Percentiles rank a stretch among this genome's conserved stretches.
phyloP scores from a whole-genome alignment of 2,797 vertebrate species.

The Coendou prehensilis region DNA sequence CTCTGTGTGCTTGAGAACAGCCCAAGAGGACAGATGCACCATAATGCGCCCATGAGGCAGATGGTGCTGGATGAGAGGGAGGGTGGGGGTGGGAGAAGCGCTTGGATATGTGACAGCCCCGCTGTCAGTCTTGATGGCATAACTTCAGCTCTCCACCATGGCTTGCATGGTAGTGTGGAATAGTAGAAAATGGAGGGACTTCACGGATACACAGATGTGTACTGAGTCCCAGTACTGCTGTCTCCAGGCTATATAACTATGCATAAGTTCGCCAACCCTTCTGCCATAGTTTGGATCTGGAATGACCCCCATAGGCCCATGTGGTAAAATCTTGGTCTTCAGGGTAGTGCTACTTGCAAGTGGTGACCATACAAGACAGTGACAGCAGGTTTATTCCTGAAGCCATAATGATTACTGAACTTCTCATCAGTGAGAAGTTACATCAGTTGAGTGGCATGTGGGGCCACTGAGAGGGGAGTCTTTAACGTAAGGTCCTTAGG shows the following conservation, averaged over 20 bases:
- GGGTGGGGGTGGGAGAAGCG: neutral
- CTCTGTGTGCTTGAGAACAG: neutral
- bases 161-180: neutral
- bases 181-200: neutral
- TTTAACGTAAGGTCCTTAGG: neutral
- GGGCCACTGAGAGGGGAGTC: no score
- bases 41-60: rapidly evolving
- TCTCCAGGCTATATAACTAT: neutral
- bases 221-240: rapidly evolving
- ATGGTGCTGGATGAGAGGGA: neutral
- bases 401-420: neutral
- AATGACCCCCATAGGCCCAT: neutral
- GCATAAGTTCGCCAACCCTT: neutral
- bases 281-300: no score
- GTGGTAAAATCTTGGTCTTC: neutral
- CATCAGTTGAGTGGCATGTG: neutral
- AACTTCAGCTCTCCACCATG: neutral
- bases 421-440: neutral
- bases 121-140: neutral
- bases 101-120: neutral
- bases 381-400: neutral
- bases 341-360: neutral
- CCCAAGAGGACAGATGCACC: neutral
- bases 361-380: neutral
- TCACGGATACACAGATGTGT: neutral